Percentiles rank a stretch among this genome's conserved stretches.
phyloP scores from a whole-genome alignment of 1,140 invertebrate genomes.

The Drosophila quadrilineata region DNA sequence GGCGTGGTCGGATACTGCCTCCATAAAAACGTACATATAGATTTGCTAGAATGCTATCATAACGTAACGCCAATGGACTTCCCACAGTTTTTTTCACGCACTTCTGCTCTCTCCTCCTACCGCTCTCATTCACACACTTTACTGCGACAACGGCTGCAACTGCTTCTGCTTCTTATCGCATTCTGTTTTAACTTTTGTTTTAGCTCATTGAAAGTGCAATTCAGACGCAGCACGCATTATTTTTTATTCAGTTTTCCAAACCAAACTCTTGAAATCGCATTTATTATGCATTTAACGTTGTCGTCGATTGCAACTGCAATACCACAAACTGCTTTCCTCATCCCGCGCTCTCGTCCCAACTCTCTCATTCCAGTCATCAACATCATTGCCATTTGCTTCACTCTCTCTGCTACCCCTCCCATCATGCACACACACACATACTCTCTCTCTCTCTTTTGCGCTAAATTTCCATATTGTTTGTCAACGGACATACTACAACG shows the following conservation, averaged over 20 bases:
- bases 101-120: not conserved
- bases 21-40: no score
- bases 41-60: conserved; percentile 2
- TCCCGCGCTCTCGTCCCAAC: not conserved
- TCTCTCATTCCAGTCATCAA: conserved; percentile 1
- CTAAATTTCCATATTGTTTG: conserved; percentile 75
- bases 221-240: conserved; percentile 63
- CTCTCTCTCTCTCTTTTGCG: not conserved
- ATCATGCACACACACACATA: no score
- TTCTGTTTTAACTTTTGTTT: conserved; percentile 45
- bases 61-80: conserved; percentile 19
- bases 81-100: conserved; percentile 1
- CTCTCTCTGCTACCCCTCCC: conserved; percentile 28
- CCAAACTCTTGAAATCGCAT: conserved; percentile 61
- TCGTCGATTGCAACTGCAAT: conserved; percentile 44
- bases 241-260: conserved; percentile 57
- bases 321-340: not conserved
- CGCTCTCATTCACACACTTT: not conserved
- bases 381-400: conserved; percentile 50
- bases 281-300: conserved; percentile 78
- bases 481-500: conserved; percentile 50
- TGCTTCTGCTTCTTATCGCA: not conserved
- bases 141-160: not conserved
- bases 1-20: conserved; percentile 22
- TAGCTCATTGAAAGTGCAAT: conserved; percentile 73